phyloP scores from a whole-genome alignment of 2,113 vertebrate genomes.

The Dicentrarchus labrax region DNA sequence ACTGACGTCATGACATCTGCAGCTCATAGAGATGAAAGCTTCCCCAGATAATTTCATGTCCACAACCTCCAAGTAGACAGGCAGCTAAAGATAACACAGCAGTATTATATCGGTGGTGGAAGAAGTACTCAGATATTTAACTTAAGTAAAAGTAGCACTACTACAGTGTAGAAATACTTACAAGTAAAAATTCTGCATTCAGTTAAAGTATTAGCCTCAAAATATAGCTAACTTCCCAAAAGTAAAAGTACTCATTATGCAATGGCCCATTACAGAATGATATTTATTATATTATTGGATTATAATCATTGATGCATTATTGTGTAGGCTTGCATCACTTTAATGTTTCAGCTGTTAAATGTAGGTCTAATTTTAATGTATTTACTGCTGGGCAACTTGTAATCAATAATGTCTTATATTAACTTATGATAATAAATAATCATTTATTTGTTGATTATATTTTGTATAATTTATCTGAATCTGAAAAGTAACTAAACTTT shows the following conservation, averaged over 20 bases:
- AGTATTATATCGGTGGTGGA: neutral
- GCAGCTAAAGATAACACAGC: neutral
- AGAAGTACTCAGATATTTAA: neutral
- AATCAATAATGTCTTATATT: neutral
- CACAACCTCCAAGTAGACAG: neutral
- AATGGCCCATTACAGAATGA: neutral
- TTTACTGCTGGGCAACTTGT: neutral
- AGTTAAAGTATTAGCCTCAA: too few species aligned
- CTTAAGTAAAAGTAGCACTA: neutral
- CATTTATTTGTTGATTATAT: neutral
- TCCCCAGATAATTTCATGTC: neutral
- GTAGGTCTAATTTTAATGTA: neutral
- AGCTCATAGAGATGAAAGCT: conserved; percentile 87
- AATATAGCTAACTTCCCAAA: too few species aligned
- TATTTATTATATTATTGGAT: too few species aligned
- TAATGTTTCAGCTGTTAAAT: neutral
- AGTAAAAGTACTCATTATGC: too few species aligned
- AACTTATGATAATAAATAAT: neutral
- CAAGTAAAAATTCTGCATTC: neutral
- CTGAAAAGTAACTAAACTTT: neutral
- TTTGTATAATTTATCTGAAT: neutral
- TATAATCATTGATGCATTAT: neutral
- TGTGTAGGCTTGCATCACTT: too few species aligned
- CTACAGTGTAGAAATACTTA: neutral
- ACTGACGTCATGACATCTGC: conserved; percentile 90